Evolutionary conservation across 2,113 vertebrate genomes (phyloP), one percentile per base, ranked within the genome.

Genomic region (Muscicapa adusta): DNA sequence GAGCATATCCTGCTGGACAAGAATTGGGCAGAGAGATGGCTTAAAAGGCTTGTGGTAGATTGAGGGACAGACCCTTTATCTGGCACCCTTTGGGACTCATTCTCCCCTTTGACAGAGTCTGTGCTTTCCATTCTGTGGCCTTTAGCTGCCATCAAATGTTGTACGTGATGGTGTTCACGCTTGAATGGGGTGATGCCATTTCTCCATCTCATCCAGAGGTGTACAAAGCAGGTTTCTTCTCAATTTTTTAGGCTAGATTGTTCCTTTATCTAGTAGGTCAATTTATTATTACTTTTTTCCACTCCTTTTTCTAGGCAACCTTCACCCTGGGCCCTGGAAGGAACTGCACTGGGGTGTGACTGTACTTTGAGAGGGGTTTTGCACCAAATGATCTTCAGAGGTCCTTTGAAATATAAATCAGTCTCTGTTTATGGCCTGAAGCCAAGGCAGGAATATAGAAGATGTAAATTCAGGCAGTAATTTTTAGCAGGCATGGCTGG

Each of bases 151-250:
- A 12, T 16, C 25, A 71, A 6, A 62, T 33, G 4, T 3, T 84
- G 0, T 18, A 18, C 15, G 31, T 36, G 47, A 22, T 28, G n/a
- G 2, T 60, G 9, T 13, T 76, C 34, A 45, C 14, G 14, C 6
- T 5, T 18, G 3, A 11, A 12, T 10, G 14, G 14, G 10, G 34
- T 1, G 3, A 57, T 40, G 20, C 2, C 26, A 6, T 24, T 38
- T 6, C 14, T 4, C 40, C 56, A 2, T 5, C 29, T 28, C 73
- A 26, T 20, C 18, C 3, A 14, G 4, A 10, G 24, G 7, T 18
- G 17, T 38, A 17, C 4, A 33, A 18, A 65, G 43, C 20, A 36
- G 16, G 1, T 31, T 75, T 58, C 61, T 57, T 43, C 36, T 31
- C 53, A 20, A 14, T 50, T 31, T 42, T 42, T 67, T 51, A 65